These are phyloP conservation scores for Trypoxylus dichotomus DNA, from an alignment of 1,140 invertebrate genomes.

Conservation along the genomic window DNA sequence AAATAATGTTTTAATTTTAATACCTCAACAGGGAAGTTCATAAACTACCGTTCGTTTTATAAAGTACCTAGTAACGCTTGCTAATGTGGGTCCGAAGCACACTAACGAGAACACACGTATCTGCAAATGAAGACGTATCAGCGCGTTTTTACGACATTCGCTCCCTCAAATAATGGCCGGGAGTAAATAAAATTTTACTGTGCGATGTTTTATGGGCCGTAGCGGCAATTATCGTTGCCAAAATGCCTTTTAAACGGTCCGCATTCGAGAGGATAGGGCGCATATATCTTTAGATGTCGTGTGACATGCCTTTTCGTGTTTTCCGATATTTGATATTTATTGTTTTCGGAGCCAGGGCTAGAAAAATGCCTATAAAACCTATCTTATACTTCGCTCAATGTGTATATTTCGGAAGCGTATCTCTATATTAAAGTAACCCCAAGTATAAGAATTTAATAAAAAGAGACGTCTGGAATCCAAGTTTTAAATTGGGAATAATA, in stretches of 20 bases:
- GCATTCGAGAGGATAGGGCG: background rate
- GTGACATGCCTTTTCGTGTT: background rate
- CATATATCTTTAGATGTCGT: background rate
- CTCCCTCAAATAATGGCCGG: background rate
- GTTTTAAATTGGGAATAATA: too few species aligned
- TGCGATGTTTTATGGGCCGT: constrained; percentile 5
- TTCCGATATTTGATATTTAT: background rate
- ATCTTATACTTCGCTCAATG: too few species aligned
- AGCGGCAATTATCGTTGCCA: constrained; percentile 1
- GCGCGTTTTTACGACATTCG: background rate
- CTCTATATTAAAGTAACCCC: too few species aligned
- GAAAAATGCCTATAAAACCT: background rate
- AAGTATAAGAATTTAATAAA: too few species aligned
- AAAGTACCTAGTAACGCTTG: background rate
- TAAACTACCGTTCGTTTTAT: background rate
- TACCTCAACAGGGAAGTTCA: too few species aligned
- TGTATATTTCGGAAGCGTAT: too few species aligned
- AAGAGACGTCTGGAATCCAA: too few species aligned
- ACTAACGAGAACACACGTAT: background rate
- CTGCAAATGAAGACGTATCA: background rate
- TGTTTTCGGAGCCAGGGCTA: background rate
- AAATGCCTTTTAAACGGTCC: background rate
- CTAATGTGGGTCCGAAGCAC: background rate
- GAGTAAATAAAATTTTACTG: constrained; percentile 4
- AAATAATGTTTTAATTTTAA: too few species aligned